phyloP scores from a whole-genome alignment of 2,888 invertebrate species.

The Cynaeus angustus region DNA sequence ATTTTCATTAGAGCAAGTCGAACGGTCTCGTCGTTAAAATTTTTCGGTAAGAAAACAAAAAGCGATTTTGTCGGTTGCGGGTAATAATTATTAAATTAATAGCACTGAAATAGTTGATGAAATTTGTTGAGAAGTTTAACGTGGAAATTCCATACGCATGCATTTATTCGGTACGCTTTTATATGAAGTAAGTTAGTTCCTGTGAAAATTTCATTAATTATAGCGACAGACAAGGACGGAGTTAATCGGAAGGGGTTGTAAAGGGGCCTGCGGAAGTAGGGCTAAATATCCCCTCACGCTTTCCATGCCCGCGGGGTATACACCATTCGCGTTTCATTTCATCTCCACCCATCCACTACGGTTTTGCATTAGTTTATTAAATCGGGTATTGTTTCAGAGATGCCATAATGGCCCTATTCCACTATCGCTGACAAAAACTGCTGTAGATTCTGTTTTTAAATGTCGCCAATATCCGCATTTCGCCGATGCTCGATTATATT shows the following conservation, averaged over 20 bases:
- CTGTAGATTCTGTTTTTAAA: constrained; percentile 30
- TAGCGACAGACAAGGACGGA: constrained; percentile 63
- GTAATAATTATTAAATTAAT: constrained; percentile 49
- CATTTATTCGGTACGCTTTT: constrained; percentile 52
- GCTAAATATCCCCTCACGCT: constrained; percentile 55
- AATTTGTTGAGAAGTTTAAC: constrained; percentile 50
- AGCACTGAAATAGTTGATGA: constrained; percentile 48
- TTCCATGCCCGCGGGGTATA: constrained; percentile 63
- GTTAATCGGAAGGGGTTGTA: constrained; percentile 65
- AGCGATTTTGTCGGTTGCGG: constrained; percentile 15
- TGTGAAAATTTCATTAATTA: constrained; percentile 66
- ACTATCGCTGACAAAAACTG: constrained; percentile 37
- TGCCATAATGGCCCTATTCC: constrained; percentile 59
- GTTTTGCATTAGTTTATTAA: constrained; percentile 68
- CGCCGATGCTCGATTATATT: constrained; percentile 20
- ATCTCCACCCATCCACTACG: constrained; percentile 67
- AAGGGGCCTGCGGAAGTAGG: constrained; percentile 62
- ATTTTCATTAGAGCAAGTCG: constrained; percentile 44
- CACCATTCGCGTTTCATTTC: constrained; percentile 67
- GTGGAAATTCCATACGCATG: constrained; percentile 52
- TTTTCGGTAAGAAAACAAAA: constrained; percentile 18
- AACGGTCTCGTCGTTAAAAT: constrained; percentile 25
- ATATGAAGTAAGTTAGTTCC: constrained; percentile 61
- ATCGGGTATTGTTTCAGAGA: constrained; percentile 66
- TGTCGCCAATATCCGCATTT: constrained; percentile 30